phyloP scores from a whole-genome alignment of 2,797 vertebrate species.

The Sitta carolinensis region DNA sequence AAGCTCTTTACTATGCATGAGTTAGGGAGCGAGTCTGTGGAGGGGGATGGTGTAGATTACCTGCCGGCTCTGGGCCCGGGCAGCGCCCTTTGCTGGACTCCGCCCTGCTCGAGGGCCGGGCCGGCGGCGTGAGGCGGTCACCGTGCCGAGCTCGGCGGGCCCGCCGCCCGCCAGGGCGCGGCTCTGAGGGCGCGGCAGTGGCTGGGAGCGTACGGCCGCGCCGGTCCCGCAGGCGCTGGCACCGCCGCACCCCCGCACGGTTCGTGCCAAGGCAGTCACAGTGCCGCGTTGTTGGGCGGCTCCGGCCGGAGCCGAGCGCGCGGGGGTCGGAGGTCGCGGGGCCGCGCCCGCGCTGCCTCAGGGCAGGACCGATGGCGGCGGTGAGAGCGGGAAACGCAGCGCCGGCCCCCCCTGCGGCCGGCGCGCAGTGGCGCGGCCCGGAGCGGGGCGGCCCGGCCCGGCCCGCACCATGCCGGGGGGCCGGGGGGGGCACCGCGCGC shows the following conservation, averaged over 20 bases:
- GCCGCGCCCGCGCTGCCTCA: too few species aligned
- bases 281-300: too few species aligned
- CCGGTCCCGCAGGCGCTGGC: background rate
- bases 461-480: background rate
- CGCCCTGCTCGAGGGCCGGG: background rate
- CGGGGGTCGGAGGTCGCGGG: too few species aligned
- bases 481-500: background rate
- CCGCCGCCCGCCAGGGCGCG: too few species aligned
- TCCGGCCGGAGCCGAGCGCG: background rate
- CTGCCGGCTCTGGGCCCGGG: background rate
- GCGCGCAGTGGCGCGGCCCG: background rate
- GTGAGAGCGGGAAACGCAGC: background rate
- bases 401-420: too few species aligned
- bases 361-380: too few species aligned
- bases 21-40: background rate
- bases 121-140: background rate
- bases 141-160: too few species aligned
- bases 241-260: too few species aligned
- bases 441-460: background rate
- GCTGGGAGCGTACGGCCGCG: background rate
- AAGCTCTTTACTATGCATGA: background rate
- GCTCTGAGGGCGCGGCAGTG: background rate
- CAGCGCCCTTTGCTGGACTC: too few species aligned
- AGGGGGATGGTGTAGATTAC: too few species aligned
- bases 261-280: background rate